Evolutionary conservation across 2,113 vertebrate species (phyloP).

Genomic region (Castor canadensis): DNA sequence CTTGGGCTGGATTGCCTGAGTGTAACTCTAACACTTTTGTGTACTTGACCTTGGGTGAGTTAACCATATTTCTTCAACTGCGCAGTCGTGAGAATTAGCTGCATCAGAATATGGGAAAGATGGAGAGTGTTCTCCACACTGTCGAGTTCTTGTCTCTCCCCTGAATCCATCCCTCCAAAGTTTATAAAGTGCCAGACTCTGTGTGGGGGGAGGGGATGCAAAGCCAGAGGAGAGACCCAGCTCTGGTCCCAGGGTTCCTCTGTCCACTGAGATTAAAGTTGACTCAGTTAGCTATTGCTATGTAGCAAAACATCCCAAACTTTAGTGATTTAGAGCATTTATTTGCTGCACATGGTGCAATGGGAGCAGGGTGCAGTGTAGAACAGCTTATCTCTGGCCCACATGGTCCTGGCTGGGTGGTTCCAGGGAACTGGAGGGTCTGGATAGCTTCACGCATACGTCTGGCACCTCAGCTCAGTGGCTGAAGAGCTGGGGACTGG

Average conservation of each 20-base stretch:
- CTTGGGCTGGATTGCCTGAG: too few species aligned
- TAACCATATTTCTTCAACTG: neutral
- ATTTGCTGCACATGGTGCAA: neutral
- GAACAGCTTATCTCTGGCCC: fast-evolving
- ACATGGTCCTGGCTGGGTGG: neutral
- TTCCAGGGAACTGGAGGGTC: neutral
- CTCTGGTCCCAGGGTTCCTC: neutral
- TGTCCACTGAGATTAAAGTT: neutral
- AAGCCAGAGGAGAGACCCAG: neutral
- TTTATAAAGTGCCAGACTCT: neutral
- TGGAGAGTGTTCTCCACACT: neutral
- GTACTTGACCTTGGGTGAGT: neutral
- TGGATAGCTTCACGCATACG: neutral
- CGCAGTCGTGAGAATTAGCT: fast-evolving
- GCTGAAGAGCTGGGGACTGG: neutral
- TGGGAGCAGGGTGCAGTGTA: neutral
- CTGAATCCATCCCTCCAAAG: fast-evolving
- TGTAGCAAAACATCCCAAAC: neutral
- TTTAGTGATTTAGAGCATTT: neutral
- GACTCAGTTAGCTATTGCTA: neutral
- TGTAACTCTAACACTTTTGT: neutral
- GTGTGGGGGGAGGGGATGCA: neutral
- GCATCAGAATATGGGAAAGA: neutral
- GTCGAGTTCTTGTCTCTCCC: neutral
- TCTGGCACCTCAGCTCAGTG: neutral